phyloP scores from a whole-genome alignment of 2,113 vertebrate genomes.

The Sula dactylatra region DNA sequence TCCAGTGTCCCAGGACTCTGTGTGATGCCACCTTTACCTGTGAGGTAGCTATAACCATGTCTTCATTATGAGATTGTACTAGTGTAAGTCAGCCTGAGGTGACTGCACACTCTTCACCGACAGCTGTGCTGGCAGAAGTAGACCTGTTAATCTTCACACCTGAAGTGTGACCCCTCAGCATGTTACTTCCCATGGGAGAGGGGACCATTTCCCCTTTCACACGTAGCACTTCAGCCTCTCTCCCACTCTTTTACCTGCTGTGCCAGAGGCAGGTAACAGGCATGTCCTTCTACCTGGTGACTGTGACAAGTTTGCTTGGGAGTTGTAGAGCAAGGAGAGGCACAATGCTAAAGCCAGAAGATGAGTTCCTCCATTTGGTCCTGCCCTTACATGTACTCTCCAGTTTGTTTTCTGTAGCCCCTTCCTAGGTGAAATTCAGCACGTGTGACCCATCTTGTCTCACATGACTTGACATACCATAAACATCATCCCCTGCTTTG shows the following conservation, averaged over 20 bases:
- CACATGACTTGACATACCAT: accelerated
- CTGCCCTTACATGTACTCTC: neutral
- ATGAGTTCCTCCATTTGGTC: neutral
- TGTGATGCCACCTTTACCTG: neutral
- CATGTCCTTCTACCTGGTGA: neutral
- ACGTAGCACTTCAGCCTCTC: neutral
- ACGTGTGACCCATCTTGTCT: neutral
- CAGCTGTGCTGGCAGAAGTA: neutral
- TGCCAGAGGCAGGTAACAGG: neutral
- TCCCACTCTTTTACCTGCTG: neutral
- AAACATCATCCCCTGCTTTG: neutral
- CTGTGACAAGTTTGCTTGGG: neutral
- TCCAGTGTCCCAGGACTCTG: neutral
- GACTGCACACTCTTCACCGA: neutral
- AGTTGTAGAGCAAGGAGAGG: neutral
- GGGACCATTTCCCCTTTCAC: neutral
- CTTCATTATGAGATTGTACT: neutral
- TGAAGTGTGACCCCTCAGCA: neutral
- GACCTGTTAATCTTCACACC: neutral
- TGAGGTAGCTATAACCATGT: neutral
- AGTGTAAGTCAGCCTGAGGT: neutral
- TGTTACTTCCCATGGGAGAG: neutral
- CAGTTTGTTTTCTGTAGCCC: neutral
- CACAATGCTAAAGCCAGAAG: neutral
- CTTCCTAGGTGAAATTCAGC: neutral